Base-by-base conservation (phyloP, 2,113 vertebrate genomes). In the Lophotis ruficrista region DNA sequence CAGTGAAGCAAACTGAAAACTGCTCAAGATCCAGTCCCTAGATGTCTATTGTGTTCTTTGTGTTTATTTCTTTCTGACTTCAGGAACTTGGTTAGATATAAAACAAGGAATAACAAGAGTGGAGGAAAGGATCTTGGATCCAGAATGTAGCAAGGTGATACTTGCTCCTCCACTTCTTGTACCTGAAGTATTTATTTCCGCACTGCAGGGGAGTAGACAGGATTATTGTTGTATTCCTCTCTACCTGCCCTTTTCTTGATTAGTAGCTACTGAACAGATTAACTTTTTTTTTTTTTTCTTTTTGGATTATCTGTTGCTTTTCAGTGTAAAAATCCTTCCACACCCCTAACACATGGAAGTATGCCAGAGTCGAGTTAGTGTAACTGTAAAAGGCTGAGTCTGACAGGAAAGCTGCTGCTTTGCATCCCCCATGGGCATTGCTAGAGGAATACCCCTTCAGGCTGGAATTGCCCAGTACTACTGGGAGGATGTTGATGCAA, bases 361-460 rank as follows among this genome's bases (percentile, higher is more conserved):
- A 9, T 35, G 6, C 51, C 84, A 84, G 62, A 91, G 58, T 5
- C 66, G 57, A 48, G 30, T 51, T 57, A 22, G 14, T 5, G 2
- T 53, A 58, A 66, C 60, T 66, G 48, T 62, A 51, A 70, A 68
- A n/a, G 60, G 69, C 60, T 10, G 13, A 35, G 35, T 13, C 64
- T 80, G 62, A 50, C 28, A 62, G 87, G 77, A 87, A 82, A 37
- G n/a, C 56, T 93, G 77, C 77, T 91, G 68, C 48, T 84, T 80
- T 82, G 56, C 60, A 25, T 94, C 19, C 48, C 87, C 48, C 48
- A 2, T 58, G 78, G 75, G 82, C 73, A 38, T 71, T 93, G 73
- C 65, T 87, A 35, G 57, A 87, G 90, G 90, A 97, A 93, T 97
- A 73, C 82, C 96, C 94, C 94, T 75, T 87, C 66, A 61, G 35